phyloP scores from a whole-genome alignment of 30 jellyfish, hydroid and myxozoan genomes.

The Rhopilema esculentum region DNA sequence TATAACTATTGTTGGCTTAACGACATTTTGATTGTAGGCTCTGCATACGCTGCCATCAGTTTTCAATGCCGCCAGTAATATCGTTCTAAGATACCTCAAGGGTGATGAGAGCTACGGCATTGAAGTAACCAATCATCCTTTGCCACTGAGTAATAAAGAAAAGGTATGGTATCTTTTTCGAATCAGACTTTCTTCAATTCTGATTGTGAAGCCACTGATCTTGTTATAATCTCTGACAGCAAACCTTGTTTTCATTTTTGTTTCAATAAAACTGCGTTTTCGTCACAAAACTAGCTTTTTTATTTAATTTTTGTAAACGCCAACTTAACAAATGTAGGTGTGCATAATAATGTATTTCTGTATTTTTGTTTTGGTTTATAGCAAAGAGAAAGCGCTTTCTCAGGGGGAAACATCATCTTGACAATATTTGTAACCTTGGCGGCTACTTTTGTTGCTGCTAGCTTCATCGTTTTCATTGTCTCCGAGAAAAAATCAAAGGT shows the following conservation, averaged over 20 bases:
- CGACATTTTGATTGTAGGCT: constrained; percentile 47
- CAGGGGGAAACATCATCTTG: constrained; percentile 11
- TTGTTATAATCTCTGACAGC: too few relatives aligned
- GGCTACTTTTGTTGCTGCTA: constrained; percentile 84
- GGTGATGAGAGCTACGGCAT: constrained; percentile 65
- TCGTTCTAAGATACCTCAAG: constrained; percentile 42
- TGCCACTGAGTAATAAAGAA: constrained; percentile 68
- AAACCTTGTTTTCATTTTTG: too few relatives aligned
- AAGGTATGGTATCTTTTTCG: constrained; percentile 77
- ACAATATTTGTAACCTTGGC: constrained; percentile 47
- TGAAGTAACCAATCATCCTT: constrained; percentile 69
- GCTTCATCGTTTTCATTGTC: constrained; percentile 82
- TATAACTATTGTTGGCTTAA: background rate
- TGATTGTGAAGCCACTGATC: too few relatives aligned
- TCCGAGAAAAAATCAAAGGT: constrained; percentile 83
- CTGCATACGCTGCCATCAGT: constrained; percentile 78
- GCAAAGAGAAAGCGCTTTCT: background rate
- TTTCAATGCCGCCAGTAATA: constrained; percentile 79
- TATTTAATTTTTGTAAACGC: too few relatives aligned
- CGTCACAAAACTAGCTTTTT: too few relatives aligned
- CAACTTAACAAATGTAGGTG: too few relatives aligned
- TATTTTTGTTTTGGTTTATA: too few relatives aligned
- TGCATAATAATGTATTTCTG: too few relatives aligned
- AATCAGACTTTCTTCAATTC: too few relatives aligned
- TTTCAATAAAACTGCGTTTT: too few relatives aligned